Evolutionary conservation across 2,113 vertebrate species (phyloP).

Genomic region (Otus sunia): DNA sequence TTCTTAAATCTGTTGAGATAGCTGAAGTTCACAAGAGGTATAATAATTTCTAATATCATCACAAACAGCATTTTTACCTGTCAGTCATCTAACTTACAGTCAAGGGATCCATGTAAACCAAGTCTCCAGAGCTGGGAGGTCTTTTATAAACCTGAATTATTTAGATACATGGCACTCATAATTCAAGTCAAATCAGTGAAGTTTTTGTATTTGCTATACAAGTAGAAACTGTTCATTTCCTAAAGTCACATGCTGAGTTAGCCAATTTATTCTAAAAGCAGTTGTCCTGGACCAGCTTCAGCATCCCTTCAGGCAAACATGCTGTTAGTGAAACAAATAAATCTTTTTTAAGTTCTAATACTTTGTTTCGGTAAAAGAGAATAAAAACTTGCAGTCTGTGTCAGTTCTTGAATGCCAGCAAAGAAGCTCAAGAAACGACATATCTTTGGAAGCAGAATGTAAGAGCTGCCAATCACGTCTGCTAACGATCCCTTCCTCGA

Average conservation of each 20-base stretch:
- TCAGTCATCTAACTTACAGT: background rate
- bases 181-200: background rate
- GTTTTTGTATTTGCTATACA: background rate
- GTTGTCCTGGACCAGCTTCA: background rate
- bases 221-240: conserved; percentile 11
- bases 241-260: background rate
- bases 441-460: background rate
- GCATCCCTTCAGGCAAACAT: background rate
- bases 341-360: background rate
- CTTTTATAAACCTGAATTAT: background rate
- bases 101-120: background rate
- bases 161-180: background rate
- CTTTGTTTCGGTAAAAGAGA: background rate
- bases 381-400: background rate
- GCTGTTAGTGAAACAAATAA: background rate
- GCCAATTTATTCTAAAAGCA: background rate
- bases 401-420: background rate
- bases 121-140: background rate
- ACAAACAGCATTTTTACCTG: background rate
- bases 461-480: background rate
- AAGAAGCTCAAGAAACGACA: background rate
- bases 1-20: background rate
- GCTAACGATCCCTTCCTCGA: rapidly evolving
- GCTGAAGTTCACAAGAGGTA: background rate
- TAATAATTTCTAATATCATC: background rate